phyloP scores from a whole-genome alignment of 2,797 vertebrate species.

The Antennarius maculatus region DNA sequence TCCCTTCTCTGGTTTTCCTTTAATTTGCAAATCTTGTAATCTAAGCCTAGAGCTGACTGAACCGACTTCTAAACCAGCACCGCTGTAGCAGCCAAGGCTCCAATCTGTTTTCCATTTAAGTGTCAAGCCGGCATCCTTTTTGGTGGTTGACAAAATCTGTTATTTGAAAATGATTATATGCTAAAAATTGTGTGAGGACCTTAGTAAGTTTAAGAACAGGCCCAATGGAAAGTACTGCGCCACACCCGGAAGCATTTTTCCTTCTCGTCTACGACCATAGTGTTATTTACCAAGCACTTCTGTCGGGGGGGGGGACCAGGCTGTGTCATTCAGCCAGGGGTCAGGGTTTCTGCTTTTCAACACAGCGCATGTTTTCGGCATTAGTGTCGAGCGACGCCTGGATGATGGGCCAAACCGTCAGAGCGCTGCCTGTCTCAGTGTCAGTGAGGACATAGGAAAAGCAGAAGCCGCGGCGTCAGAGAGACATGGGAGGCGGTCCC shows the following conservation, averaged over 20 bases:
- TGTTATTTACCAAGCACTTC: conserved; percentile 81
- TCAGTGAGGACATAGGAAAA: conserved; percentile 71
- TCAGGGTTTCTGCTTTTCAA: conserved; percentile 81
- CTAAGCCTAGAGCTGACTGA: conserved; percentile 92
- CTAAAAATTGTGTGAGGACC: conserved; percentile 85
- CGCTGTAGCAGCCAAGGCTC: conserved; percentile 86
- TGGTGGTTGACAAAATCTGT: conserved; percentile 90
- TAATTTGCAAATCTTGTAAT: conserved; percentile 99
- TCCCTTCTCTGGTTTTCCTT: conserved; percentile 90
- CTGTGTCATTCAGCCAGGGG: conserved; percentile 78
- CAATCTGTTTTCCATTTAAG: conserved; percentile 98
- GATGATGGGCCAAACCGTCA: conserved; percentile 73
- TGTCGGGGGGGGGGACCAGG: conserved; percentile 58
- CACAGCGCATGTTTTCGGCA: conserved; percentile 80
- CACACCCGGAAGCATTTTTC: conserved; percentile 78
- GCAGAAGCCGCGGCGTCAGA: conserved; percentile 65
- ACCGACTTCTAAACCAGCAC: conserved; percentile 89
- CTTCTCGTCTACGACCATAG: conserved; percentile 71
- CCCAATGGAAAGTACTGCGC: conserved; percentile 80
- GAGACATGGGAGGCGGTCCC: conserved; percentile 58
- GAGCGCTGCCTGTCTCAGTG: conserved; percentile 63
- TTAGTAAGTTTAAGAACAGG: conserved; percentile 84
- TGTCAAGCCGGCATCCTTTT: conserved; percentile 93
- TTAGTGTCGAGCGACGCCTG: conserved; percentile 73
- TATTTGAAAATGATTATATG: conserved; percentile 93